A percentile compares a stretch with the other conserved stretches of the same genome.
These are phyloP conservation scores for Papilio elwesi DNA, from an alignment of 2,888 invertebrate species.

Conservation along the genomic window DNA sequence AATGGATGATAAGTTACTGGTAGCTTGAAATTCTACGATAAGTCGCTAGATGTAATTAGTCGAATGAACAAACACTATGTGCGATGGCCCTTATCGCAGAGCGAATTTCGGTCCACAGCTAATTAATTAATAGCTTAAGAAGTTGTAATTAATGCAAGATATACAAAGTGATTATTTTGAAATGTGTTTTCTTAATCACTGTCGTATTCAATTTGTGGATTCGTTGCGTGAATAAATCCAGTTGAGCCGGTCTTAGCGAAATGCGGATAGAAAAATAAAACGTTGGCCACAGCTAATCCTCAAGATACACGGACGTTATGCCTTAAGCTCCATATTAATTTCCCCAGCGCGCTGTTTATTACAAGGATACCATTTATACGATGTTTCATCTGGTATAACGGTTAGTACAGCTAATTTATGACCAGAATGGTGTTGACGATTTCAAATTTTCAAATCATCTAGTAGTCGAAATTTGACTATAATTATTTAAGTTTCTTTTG, in stretches of 20 bases:
- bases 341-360: constrained; percentile 7
- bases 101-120: no score
- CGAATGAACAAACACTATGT: no score
- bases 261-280: constrained; percentile 15
- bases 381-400: not conserved
- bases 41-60: no score
- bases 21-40: no score
- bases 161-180: no score
- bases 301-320: constrained; percentile 3
- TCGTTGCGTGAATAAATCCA: constrained; percentile 1
- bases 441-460: not conserved
- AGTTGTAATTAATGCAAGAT: no score
- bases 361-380: not conserved
- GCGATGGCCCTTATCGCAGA: no score
- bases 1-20: no score
- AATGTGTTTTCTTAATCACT: not conserved
- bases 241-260: not conserved
- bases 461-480: not conserved
- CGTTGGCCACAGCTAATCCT: constrained; percentile 6
- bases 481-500: not conserved
- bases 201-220: not conserved
- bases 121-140: no score
- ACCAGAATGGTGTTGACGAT: not conserved
- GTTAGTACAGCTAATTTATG: not conserved
- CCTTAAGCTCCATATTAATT: constrained; percentile 25